phyloP scores from a whole-genome alignment of 2,797 vertebrate genomes.

The Aplochiton taeniatus region DNA sequence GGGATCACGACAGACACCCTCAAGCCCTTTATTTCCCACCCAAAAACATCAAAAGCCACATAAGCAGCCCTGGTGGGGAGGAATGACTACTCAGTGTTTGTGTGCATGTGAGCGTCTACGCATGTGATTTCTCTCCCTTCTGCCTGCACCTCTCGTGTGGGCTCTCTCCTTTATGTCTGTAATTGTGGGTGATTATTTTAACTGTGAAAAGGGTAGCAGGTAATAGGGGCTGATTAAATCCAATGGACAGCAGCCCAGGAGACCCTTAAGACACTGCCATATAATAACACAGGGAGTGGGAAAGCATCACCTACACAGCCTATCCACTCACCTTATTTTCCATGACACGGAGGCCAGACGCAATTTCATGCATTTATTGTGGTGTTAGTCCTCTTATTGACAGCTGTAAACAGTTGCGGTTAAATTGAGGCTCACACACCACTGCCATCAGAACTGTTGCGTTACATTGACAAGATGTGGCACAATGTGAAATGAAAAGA shows the following conservation, averaged over 20 bases:
- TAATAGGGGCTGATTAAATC: conserved; percentile 84
- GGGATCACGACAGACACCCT: conserved; percentile 62
- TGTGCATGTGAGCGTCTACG: conserved; percentile 35
- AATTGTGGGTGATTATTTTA: conserved; percentile 87
- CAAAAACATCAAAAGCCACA: conserved; percentile 78
- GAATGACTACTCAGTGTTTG: conserved; percentile 63
- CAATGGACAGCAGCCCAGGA: conserved; percentile 76
- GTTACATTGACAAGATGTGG: conserved; percentile 72
- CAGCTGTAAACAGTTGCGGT: conserved; percentile 78
- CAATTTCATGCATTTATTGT: conserved; percentile 82
- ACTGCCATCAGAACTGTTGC: conserved; percentile 57
- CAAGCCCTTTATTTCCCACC: conserved; percentile 71
- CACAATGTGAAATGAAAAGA: conserved; percentile 61
- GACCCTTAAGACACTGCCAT: conserved; percentile 80
- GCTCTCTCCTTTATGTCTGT: conserved; percentile 81
- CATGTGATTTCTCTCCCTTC: conserved; percentile 76
- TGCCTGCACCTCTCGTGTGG: conserved; percentile 66
- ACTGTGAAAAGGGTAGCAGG: conserved; percentile 83
- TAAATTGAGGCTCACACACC: conserved; percentile 72
- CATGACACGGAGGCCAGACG: conserved; percentile 72
- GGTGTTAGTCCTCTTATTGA: conserved; percentile 77
- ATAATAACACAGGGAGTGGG: conserved; percentile 71
- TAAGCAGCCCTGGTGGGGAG: conserved; percentile 79
- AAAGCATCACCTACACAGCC: conserved; percentile 70
- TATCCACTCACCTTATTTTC: conserved; percentile 75